Conservation (phyloP, 2,113 vertebrate species). For the Sakesphorus luctuosus region DNA sequence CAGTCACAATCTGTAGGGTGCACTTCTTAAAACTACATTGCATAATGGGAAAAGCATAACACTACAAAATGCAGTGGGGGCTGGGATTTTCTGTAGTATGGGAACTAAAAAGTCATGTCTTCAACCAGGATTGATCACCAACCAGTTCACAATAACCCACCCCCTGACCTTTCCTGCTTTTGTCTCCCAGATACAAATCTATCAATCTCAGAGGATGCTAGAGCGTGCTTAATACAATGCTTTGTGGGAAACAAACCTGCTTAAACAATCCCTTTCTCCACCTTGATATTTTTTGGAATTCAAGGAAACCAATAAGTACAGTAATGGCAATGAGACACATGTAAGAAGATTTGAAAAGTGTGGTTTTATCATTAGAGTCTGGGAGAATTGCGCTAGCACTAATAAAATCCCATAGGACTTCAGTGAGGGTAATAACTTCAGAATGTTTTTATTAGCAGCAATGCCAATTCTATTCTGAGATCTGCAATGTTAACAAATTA, state of each 20-base stretch:
- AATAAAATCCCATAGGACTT: constrained; percentile 34
- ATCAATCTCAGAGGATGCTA: neutral
- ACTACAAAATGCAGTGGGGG: neutral
- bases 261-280: neutral
- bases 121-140: neutral
- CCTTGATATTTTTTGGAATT: neutral
- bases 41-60: constrained; percentile 16
- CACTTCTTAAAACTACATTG: constrained; percentile 18
- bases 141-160: neutral
- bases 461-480: neutral
- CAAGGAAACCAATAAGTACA: neutral
- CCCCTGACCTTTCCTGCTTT: neutral
- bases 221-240: neutral
- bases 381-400: constrained; percentile 6
- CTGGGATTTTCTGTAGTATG: neutral
- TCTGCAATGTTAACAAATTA: constrained; percentile 21
- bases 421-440: neutral
- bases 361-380: neutral
- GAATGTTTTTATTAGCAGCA: constrained; percentile 18
- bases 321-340: neutral
- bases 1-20: constrained; percentile 45
- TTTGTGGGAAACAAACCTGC: neutral
- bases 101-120: neutral
- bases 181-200: neutral
- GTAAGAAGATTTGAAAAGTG: constrained; percentile 33